Evolutionary conservation across 1,140 invertebrate genomes (phyloP).

Genomic region (Sinonovacula constricta): DNA sequence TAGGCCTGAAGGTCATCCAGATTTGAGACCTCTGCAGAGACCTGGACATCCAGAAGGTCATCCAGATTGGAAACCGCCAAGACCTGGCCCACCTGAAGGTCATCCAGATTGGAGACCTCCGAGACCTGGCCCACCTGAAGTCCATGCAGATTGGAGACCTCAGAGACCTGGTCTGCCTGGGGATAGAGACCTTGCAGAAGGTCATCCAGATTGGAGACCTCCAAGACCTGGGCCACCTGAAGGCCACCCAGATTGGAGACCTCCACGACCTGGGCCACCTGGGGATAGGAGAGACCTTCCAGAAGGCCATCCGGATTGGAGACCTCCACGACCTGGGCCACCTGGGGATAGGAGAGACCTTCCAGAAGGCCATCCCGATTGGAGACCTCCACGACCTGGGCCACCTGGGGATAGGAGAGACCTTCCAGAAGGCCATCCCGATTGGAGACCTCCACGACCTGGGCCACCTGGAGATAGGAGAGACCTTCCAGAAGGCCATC

Average conservation of each 20-base stretch:
- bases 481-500: background rate
- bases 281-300: conserved; percentile 24
- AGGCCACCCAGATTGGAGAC: conserved; percentile 29
- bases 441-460: conserved; percentile 7
- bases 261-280: conserved; percentile 27
- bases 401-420: conserved; percentile 3
- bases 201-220: conserved; percentile 4
- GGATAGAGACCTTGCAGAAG: conserved; percentile 53
- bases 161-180: conserved; percentile 21
- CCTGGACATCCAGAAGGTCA: background rate
- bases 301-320: conserved; percentile 12
- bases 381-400: conserved; percentile 2
- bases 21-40: background rate
- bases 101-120: background rate
- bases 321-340: background rate
- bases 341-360: background rate
- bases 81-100: background rate
- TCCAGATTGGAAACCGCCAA: background rate
- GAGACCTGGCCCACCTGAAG: conserved; percentile 7
- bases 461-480: background rate
- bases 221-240: background rate
- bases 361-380: conserved; percentile 1
- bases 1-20: background rate
- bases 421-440: background rate
- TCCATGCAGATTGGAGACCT: conserved; percentile 2